Percentiles rank a stretch among this genome's conserved stretches.
Conservation (phyloP, 1,140 invertebrate species). For the Yoshiicerus persimilis region DNA sequence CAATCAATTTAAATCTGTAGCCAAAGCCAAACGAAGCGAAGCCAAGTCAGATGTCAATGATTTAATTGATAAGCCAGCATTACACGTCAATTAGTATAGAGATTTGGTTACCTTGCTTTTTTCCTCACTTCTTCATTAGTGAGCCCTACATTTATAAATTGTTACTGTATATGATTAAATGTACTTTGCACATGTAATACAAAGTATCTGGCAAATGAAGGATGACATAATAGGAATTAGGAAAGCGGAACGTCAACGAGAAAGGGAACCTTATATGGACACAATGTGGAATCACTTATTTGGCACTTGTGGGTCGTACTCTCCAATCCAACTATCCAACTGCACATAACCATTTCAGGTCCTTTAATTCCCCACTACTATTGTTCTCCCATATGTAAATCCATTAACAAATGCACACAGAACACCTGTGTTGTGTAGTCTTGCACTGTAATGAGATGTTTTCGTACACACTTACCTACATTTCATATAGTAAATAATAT, state of each 20-base stretch:
- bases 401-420: background rate
- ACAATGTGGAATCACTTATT: background rate
- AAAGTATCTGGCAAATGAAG: background rate
- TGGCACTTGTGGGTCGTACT: background rate
- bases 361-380: background rate
- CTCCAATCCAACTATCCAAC: background rate
- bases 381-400: background rate
- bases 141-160: background rate
- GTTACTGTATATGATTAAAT: background rate
- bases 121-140: background rate
- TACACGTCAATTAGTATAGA: background rate
- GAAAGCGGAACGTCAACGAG: background rate
- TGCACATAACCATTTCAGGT: background rate
- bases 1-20: background rate
- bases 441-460: background rate
- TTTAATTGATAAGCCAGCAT: background rate
- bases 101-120: background rate
- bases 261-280: background rate
- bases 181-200: background rate
- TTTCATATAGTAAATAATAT: background rate
- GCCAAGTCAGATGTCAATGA: background rate
- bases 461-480: background rate
- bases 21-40: too few species aligned
- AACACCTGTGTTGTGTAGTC: background rate
- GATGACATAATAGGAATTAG: slow-evolving; percentile 10